These are phyloP conservation scores for Montipora sp. DNA, from an alignment of 64 coral and sea anemone genomes.

Conservation along the genomic window DNA sequence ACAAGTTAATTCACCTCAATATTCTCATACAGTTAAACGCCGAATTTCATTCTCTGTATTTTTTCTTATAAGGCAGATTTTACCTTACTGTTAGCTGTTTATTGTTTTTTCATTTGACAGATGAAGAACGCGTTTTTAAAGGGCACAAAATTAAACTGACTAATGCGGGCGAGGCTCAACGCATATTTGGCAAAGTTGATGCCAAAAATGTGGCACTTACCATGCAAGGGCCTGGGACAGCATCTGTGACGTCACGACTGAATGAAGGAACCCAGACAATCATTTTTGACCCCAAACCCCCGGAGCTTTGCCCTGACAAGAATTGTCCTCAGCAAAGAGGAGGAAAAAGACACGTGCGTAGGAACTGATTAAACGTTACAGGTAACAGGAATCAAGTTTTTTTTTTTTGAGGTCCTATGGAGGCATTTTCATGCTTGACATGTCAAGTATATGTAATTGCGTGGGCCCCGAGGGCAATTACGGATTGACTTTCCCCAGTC, in stretches of 20 bases:
- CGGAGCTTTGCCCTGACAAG: neutral
- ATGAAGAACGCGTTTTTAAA: constrained; percentile 22
- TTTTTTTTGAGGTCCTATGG: neutral
- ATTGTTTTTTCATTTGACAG: neutral
- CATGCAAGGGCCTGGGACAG: neutral
- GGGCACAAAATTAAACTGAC: neutral
- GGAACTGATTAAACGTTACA: neutral
- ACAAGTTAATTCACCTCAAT: no score
- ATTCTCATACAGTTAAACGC: no score
- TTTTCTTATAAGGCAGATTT: neutral
- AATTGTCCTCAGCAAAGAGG: neutral
- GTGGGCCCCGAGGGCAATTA: no score
- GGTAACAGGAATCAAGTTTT: neutral
- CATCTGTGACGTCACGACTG: neutral
- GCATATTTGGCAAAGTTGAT: constrained; percentile 12
- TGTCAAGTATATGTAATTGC: no score
- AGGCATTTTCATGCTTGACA: no score
- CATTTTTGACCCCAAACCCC: constrained; percentile 10
- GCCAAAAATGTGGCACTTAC: constrained; percentile 17
- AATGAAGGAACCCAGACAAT: neutral
- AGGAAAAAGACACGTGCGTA: neutral
- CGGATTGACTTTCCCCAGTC: no score
- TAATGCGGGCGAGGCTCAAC: neutral
- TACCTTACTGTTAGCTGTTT: neutral
- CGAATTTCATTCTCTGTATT: no score